Percentiles rank a stretch among this genome's conserved stretches.
phyloP scores from a whole-genome alignment of 2,797 vertebrate species.

The Champsocephalus esox region DNA sequence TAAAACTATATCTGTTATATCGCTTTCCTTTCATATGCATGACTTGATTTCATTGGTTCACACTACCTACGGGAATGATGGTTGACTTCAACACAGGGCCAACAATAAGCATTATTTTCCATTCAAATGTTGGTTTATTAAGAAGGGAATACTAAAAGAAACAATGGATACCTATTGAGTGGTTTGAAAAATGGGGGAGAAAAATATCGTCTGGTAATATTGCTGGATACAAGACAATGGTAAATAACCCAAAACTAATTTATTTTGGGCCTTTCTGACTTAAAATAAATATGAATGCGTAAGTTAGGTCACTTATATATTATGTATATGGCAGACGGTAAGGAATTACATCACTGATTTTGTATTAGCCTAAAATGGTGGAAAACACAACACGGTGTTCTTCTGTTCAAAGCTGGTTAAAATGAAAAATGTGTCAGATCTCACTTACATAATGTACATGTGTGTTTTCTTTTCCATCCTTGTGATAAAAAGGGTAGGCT shows the following conservation, averaged over 20 bases:
- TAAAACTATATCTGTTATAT: conserved; percentile 3
- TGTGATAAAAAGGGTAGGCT: neutral
- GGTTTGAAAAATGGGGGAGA: too few species aligned
- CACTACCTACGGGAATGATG: too few species aligned
- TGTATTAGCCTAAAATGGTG: neutral
- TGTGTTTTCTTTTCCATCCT: neutral
- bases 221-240: neutral
- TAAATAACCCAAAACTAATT: neutral
- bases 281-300: neutral
- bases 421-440: neutral
- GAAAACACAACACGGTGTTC: neutral
- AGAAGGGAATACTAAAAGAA: too few species aligned
- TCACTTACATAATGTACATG: neutral
- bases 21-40: too few species aligned
- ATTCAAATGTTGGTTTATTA: too few species aligned
- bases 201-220: too few species aligned
- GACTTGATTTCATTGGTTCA: neutral
- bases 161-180: too few species aligned
- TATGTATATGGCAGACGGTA: neutral
- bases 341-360: neutral
- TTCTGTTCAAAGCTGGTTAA: neutral
- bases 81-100: too few species aligned
- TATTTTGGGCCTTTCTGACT: neutral
- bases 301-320: neutral
- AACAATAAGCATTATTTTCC: too few species aligned